Evolutionary conservation across 2,797 vertebrate genomes (phyloP).

Genomic region (Bucorvus abyssinicus): DNA sequence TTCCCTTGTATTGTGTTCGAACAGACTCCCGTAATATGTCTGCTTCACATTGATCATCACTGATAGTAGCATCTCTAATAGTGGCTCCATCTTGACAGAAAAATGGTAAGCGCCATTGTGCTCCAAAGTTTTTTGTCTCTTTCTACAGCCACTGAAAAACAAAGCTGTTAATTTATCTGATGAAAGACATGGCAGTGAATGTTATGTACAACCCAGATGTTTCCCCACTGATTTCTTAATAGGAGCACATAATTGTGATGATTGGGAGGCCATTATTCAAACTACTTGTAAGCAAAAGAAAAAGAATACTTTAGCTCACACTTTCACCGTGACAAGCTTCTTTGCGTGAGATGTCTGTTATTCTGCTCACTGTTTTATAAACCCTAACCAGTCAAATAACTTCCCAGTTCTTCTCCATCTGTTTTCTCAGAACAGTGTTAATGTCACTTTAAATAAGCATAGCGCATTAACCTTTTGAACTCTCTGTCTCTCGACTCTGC

Average conservation of each 20-base stretch:
- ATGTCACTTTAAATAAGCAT: slow-evolving; percentile 32
- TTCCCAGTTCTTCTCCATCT: not conserved
- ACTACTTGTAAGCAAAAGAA: slow-evolving; percentile 22
- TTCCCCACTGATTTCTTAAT: slow-evolving; percentile 66
- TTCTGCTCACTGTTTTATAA: slow-evolving; percentile 2
- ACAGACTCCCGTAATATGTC: slow-evolving; percentile 46
- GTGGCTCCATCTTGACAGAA: slow-evolving; percentile 54
- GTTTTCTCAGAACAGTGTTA: slow-evolving; percentile 32
- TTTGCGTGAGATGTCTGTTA: not conserved
- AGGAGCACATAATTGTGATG: slow-evolving; percentile 19
- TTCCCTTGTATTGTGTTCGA: slow-evolving; percentile 48
- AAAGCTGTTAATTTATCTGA: slow-evolving; percentile 64
- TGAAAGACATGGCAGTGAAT: slow-evolving; percentile 43
- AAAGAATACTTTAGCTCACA: not conserved
- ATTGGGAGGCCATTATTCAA: slow-evolving; percentile 32
- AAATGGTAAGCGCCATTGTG: slow-evolving; percentile 30
- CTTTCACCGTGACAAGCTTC: not conserved
- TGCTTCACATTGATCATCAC: slow-evolving; percentile 54
- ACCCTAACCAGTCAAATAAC: not conserved
- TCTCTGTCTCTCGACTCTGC: slow-evolving; percentile 2
- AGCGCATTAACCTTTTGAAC: slow-evolving; percentile 56
- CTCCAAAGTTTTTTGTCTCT: slow-evolving; percentile 33
- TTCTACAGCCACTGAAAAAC: slow-evolving; percentile 43
- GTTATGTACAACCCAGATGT: slow-evolving; percentile 62
- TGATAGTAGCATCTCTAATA: slow-evolving; percentile 49